Percentiles rank a stretch among this genome's conserved stretches.
Evolutionary conservation across 2,797 vertebrate genomes (phyloP).

Genomic region (Petrocephalus sullivani): DNA sequence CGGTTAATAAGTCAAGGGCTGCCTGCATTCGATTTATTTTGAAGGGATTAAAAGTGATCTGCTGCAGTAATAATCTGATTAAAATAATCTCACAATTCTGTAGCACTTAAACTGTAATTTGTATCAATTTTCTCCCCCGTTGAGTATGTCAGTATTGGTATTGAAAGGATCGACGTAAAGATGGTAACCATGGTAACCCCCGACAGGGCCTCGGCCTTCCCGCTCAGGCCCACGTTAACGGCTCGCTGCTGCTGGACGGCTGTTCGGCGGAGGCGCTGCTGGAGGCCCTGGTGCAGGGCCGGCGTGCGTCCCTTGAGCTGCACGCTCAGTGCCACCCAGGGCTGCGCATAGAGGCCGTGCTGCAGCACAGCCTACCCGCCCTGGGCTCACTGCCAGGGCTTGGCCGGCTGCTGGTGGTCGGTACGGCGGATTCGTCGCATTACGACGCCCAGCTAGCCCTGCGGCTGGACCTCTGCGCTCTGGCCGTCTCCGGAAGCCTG

Average conservation of each 20-base stretch:
- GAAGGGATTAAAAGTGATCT: neutral
- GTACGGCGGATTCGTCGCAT: constrained; percentile 33
- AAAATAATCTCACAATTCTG: neutral
- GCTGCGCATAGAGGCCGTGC: constrained; percentile 49
- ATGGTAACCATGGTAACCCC: neutral
- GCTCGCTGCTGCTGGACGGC: constrained; percentile 53
- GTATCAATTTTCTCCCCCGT: neutral
- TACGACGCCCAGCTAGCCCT: constrained; percentile 46
- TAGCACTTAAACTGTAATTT: neutral
- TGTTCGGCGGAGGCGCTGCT: constrained; percentile 43
- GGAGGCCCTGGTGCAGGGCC: constrained; percentile 43
- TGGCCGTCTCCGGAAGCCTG: constrained; percentile 52
- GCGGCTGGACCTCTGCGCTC: constrained; percentile 49
- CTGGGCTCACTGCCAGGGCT: constrained; percentile 48
- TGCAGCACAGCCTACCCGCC: constrained; percentile 54
- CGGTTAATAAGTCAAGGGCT: neutral
- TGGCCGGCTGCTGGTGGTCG: constrained; percentile 47
- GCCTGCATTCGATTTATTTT: neutral
- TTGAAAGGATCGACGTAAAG: neutral
- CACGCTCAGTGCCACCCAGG: constrained; percentile 47
- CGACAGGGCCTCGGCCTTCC: constrained; percentile 46
- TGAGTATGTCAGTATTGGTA: neutral
- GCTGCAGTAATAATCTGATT: neutral
- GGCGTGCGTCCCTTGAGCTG: constrained; percentile 48
- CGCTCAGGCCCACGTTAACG: constrained; percentile 51